phyloP scores from a whole-genome alignment of 2,888 invertebrate genomes.

The Pristionchus mayeri region DNA sequence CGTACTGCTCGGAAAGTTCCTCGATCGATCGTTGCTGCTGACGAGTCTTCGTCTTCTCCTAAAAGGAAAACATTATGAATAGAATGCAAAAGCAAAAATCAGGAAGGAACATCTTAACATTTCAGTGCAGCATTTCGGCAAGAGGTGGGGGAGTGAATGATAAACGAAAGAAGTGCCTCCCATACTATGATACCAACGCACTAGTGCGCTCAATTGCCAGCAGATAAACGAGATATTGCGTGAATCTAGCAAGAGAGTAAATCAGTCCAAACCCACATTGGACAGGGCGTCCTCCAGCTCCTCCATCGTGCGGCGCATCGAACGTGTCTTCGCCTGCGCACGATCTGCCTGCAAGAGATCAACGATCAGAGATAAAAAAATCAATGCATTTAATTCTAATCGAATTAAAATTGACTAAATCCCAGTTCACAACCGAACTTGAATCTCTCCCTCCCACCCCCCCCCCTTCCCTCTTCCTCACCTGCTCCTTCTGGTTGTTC shows the following conservation, averaged over 20 bases:
- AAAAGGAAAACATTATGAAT: too few species aligned
- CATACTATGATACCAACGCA: too few species aligned
- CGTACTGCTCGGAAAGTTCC: constrained; percentile 50
- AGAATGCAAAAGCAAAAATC: too few species aligned
- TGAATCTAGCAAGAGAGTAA: background rate
- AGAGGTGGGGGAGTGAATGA: too few species aligned
- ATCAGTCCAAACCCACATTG: background rate
- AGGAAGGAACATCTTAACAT: too few species aligned
- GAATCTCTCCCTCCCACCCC: background rate
- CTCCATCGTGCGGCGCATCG: constrained; percentile 49
- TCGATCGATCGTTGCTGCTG: constrained; percentile 48
- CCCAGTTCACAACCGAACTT: too few species aligned
- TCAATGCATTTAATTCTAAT: background rate
- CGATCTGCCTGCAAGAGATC: constrained; percentile 37
- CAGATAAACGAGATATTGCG: background rate
- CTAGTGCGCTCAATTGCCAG: too few species aligned
- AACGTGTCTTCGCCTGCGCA: constrained; percentile 41
- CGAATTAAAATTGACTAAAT: too few species aligned
- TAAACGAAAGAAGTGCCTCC: too few species aligned
- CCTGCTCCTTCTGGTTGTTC: constrained; percentile 51
- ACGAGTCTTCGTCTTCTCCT: constrained; percentile 48
- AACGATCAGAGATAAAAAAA: background rate
- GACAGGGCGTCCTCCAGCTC: constrained; percentile 52
- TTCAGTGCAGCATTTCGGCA: too few species aligned
- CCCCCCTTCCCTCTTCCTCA: background rate